Evolutionary conservation across 2,888 invertebrate genomes (phyloP).

Genomic region (Drosophila helvetica): DNA sequence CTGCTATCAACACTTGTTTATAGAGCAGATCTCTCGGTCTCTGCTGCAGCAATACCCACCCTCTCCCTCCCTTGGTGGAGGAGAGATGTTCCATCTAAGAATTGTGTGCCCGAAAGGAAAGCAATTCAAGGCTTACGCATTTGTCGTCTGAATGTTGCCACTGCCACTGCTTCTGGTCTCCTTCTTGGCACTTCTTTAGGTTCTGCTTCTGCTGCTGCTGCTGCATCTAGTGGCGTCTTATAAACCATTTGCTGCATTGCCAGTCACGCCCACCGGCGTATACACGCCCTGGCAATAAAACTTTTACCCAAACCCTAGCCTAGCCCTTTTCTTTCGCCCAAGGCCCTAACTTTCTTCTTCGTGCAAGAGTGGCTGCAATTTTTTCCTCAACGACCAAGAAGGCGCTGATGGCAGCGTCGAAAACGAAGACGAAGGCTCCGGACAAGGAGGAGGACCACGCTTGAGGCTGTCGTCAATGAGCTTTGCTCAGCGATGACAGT

Average conservation of each 20-base stretch:
- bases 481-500: slow-evolving; percentile 31
- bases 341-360: slow-evolving; percentile 19
- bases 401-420: slow-evolving; percentile 11
- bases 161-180: slow-evolving; percentile 1
- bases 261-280: slow-evolving; percentile 34
- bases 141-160: slow-evolving; percentile 51
- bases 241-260: slow-evolving; percentile 44
- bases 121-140: slow-evolving; percentile 59
- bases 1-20: slow-evolving; percentile 74
- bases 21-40: slow-evolving; percentile 31
- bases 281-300: slow-evolving; percentile 44
- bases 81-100: slow-evolving; percentile 4
- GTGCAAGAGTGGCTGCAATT: slow-evolving; percentile 23
- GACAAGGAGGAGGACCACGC: not conserved
- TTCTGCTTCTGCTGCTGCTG: slow-evolving; percentile 18
- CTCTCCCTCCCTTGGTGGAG: slow-evolving; percentile 2
- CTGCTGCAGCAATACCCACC: not conserved
- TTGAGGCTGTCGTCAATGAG: slow-evolving; percentile 45
- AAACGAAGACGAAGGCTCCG: slow-evolving; percentile 16
- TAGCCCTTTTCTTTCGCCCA: slow-evolving; percentile 2
- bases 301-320: slow-evolving; percentile 29
- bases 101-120: slow-evolving; percentile 19
- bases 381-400: slow-evolving; percentile 17
- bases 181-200: not conserved
- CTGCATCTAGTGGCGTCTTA: slow-evolving; percentile 18